A percentile compares a stretch with the other conserved stretches of the same genome.
Conservation (phyloP, 1,140 invertebrate genomes). For the Bombyx mandarina region DNA sequence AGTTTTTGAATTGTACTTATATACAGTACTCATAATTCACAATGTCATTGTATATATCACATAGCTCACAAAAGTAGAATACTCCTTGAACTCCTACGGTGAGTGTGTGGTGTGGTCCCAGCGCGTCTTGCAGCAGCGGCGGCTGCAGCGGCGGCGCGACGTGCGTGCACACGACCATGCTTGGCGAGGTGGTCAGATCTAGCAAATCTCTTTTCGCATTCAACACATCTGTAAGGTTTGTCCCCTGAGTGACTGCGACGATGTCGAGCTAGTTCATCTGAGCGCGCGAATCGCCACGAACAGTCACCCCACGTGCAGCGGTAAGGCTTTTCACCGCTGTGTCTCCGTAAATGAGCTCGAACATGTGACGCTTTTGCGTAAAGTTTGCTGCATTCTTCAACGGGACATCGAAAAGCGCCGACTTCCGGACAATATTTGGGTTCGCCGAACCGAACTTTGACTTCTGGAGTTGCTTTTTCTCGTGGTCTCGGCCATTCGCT, state of each 20-base stretch:
- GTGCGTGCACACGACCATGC: slow-evolving; percentile 86
- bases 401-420: slow-evolving; percentile 73
- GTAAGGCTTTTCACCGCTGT: slow-evolving; percentile 97
- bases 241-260: slow-evolving; percentile 84
- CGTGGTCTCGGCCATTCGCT: slow-evolving; percentile 16
- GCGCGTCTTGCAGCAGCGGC: slow-evolving; percentile 29
- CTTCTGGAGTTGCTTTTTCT: slow-evolving; percentile 18
- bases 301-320: slow-evolving; percentile 92
- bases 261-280: slow-evolving; percentile 91
- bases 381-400: slow-evolving; percentile 75
- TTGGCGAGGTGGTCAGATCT: slow-evolving; percentile 92
- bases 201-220: slow-evolving; percentile 89
- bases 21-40: not conserved
- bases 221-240: slow-evolving; percentile 86
- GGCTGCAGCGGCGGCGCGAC: slow-evolving; percentile 45
- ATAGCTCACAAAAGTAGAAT: slow-evolving; percentile 13
- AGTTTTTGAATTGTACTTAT: not conserved
- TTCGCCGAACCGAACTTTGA: slow-evolving; percentile 38
- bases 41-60: not conserved
- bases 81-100: slow-evolving; percentile 13
- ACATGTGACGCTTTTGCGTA: slow-evolving; percentile 96
- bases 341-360: slow-evolving; percentile 92
- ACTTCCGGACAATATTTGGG: slow-evolving; percentile 49
- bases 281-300: slow-evolving; percentile 93
- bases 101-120: slow-evolving; percentile 9